Conservation (phyloP, 2,888 invertebrate genomes). For the Unio delphinus region DNA sequence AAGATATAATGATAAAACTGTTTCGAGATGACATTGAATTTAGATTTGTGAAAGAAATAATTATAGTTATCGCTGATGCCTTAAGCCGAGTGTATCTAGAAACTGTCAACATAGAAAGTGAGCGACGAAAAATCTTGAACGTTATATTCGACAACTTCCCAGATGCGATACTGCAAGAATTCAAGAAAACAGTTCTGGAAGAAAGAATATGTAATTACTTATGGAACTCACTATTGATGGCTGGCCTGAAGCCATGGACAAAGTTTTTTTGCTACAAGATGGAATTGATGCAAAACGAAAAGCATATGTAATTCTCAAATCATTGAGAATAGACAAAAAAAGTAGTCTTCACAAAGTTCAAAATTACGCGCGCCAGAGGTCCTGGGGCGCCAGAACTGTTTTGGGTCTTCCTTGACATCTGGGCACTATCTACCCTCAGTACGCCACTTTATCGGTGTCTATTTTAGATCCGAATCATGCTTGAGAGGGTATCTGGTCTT, state of each 20-base stretch:
- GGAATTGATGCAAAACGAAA: too few relatives aligned
- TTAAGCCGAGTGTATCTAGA: constrained; percentile 19
- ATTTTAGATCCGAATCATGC: too few relatives aligned
- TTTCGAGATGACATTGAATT: constrained; percentile 31
- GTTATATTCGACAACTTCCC: constrained; percentile 5
- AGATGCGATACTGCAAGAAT: constrained; percentile 5
- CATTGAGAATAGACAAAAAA: too few relatives aligned
- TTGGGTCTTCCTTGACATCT: too few relatives aligned
- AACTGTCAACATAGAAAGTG: neutral
- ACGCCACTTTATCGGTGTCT: too few relatives aligned
- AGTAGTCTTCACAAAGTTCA: too few relatives aligned
- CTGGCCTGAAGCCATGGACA: neutral
- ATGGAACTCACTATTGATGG: constrained; percentile 3
- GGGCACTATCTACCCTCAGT: too few relatives aligned
- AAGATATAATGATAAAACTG: constrained; percentile 32
- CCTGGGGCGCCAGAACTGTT: too few relatives aligned
- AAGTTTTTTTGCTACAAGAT: neutral
- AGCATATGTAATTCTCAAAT: too few relatives aligned
- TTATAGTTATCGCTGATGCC: constrained; percentile 23
- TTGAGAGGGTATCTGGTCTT: too few relatives aligned
- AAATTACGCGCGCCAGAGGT: too few relatives aligned
- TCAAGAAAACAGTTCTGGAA: neutral
- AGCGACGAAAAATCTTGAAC: neutral
- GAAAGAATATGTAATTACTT: neutral
- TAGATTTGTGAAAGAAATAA: constrained; percentile 18